Evolutionary conservation across 2,888 invertebrate genomes (phyloP), one percentile per base, ranked within the genome.

Genomic region (Nineta flava): DNA sequence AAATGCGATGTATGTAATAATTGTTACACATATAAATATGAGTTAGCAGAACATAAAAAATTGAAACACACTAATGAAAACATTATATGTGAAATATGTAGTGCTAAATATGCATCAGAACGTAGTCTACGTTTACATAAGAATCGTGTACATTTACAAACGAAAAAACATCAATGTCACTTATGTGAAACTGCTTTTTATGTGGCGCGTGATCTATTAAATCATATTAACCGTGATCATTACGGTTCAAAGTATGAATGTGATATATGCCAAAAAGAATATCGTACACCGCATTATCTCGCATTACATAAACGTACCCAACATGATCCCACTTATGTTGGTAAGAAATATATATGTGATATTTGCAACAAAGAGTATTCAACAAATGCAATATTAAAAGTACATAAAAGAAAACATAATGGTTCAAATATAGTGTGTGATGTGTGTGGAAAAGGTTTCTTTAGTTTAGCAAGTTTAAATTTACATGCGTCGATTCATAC

Each of bases 381-480:
- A 7, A 56, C 56, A 2, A 54, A 54, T 40, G 57, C 56, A 12
- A 56, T 58, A 48, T 53, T 57, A 26, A 56, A 55, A 42, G 54
- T 55, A 7, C 60, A 60, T 51, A 51, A 53, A 52, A 61, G 65
- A 31, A 60, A 61, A 1, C 69, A 69, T 52, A 44, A 49, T 13
- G 45, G 45, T 9, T 26, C 5, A 38, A 38, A n/a, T 13, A 13
- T 13, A 4, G 15, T 38, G 3, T 38, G 38, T 38, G 38, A 38
- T 15, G 15, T 13, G 2, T 38, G 38, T 38, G 38, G 38, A 38
- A 38, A 38, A 38, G n/a, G 15, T 7, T 38, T 38, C n/a, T n/a
- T 15, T 6, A n/a, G 15, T 13, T 15, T 15, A 38, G 38, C n/a
- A n/a, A 13, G 38, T 38, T 15, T 38, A 13, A 38, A 38, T 13